Base-by-base conservation (phyloP, 1,140 invertebrate species). In the Caenorhabditis latens region DNA sequence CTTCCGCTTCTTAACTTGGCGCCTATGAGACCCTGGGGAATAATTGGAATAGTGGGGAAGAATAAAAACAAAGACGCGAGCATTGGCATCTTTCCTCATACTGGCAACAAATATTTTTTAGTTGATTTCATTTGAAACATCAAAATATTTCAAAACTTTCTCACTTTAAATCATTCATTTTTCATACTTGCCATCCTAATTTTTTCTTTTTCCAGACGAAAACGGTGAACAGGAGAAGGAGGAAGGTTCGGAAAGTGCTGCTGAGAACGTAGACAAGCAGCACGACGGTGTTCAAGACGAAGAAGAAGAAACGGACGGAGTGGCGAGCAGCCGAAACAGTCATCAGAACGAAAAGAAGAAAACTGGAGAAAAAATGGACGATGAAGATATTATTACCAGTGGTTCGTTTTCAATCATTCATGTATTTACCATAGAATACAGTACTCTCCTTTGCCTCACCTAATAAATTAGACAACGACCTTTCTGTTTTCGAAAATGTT, bases 311-410 rank as follows among this genome's bases (percentile, higher is more conserved):
- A 79, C 71, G 3, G 46, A 53, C 46, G 71, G 46, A 48, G 71
- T 50, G 46, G 40, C 71, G 46, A 79, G 46, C 43, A 71, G 67
- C 67, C 40, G 43, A 48, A 71, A 19, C 71, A 79, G 21, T 40
- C 63, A 67, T 79, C 71, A 48, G 46, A 53, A 50, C 7, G n/a
- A 79, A 79, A 24, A 8, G 21, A 53, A 32, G 46, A 79, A 79
- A 79, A 79, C 19, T 79, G 46, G 71, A 21, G 46, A 42, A 32
- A 79, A 50, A 79, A 79, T 79, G 71, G 71, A 79, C 0, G 71
- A 79, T 79, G 71, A 79, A 21, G 71, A 79, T 50, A 79, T 79
- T 50, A 79, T 79, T 4, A 79, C 71, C 8, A 79, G 19, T 21
- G 65, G 65, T 71, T 71, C 4, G 65, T 71, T 61, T 61, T 61